Conservation (phyloP, 2,888 invertebrate species). For the Ganaspis brasiliensis region DNA sequence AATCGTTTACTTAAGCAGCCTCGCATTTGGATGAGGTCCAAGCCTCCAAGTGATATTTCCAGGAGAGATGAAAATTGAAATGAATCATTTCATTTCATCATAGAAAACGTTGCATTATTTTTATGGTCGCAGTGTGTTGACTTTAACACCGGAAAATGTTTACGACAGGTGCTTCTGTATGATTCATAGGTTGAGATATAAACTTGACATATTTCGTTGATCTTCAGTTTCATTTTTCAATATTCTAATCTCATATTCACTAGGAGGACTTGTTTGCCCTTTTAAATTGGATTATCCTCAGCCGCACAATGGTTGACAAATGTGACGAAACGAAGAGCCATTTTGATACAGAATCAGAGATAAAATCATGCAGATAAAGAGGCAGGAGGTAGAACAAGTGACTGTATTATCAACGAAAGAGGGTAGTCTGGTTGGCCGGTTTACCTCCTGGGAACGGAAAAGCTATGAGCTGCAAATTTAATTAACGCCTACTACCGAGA, state of each 20-base stretch:
- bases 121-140: conserved; percentile 34
- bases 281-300: background rate
- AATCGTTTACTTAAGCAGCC: background rate
- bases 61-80: background rate
- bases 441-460: conserved; percentile 68
- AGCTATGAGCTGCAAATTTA: conserved; percentile 76
- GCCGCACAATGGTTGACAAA: background rate
- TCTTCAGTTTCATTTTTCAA: conserved; percentile 28
- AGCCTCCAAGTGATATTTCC: background rate
- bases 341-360: background rate
- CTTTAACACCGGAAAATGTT: conserved; percentile 23
- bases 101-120: conserved; percentile 24
- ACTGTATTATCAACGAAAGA: conserved; percentile 67
- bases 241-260: background rate
- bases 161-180: conserved; percentile 12
- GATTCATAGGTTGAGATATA: conserved; percentile 6
- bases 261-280: background rate
- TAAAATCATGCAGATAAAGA: conserved; percentile 37
- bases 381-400: conserved; percentile 59
- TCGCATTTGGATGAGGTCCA: background rate
- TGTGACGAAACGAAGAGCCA: background rate
- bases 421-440: conserved; percentile 52
- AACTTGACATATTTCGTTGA: conserved; percentile 17
- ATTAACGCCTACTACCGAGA: conserved; percentile 74
- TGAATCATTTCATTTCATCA: conserved; percentile 8